Evolutionary conservation across 2,797 vertebrate species (phyloP).

Genomic region (Ctenosaura bakeri): DNA sequence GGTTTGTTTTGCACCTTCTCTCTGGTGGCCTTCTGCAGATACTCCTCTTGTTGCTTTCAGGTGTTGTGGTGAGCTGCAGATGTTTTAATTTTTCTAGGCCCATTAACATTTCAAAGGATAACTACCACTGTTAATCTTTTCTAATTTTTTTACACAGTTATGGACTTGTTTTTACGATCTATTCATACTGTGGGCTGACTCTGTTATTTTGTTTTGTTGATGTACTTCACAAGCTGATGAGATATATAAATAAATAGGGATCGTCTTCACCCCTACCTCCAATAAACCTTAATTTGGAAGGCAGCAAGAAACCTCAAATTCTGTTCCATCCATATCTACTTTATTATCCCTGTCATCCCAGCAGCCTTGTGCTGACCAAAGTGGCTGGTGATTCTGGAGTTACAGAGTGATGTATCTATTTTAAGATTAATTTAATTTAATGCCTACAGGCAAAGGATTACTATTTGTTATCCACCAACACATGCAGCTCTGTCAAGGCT

Average conservation of each 20-base stretch:
- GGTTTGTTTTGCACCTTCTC: neutral
- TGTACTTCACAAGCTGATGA: neutral
- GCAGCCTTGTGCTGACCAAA: neutral
- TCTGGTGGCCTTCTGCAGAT: neutral
- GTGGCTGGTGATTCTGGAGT: neutral
- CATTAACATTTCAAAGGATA: neutral
- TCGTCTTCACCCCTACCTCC: neutral
- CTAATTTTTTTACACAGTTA: neutral
- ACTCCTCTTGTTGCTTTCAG: neutral
- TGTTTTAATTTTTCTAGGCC: constrained; percentile 5
- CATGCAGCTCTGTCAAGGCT: no score
- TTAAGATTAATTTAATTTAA: no score
- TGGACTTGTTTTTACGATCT: neutral
- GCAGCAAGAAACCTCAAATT: neutral
- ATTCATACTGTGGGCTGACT: neutral
- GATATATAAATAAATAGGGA: neutral
- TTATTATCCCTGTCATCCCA: neutral
- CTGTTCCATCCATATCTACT: neutral
- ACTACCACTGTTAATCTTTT: neutral
- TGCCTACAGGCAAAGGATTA: no score
- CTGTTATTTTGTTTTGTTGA: neutral
- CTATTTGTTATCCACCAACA: no score
- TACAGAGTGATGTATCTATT: no score
- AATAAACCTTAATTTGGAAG: neutral
- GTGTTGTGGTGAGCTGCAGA: neutral